phyloP scores from a whole-genome alignment of 2,113 vertebrate species.

The Hyaena hyaena region DNA sequence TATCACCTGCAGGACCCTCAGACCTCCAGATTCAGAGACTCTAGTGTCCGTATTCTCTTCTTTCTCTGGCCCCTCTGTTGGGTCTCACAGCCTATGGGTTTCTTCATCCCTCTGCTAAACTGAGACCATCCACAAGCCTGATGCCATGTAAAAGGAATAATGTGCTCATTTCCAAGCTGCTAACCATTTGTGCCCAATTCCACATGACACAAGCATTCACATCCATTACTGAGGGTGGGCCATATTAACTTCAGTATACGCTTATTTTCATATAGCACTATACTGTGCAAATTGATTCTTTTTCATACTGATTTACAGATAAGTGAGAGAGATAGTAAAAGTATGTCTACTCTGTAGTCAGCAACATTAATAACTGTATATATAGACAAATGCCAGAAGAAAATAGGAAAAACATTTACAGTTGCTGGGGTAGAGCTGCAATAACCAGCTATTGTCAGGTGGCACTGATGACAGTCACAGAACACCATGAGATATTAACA shows the following conservation, averaged over 20 bases:
- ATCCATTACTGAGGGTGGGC: neutral
- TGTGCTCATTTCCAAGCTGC: neutral
- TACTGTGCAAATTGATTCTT: neutral
- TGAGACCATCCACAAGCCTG: neutral
- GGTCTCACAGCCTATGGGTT: neutral
- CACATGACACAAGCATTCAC: neutral
- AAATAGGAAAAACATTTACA: neutral
- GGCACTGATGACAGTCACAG: neutral
- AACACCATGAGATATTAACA: neutral
- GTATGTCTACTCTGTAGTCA: neutral
- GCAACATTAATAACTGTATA: neutral
- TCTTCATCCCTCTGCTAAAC: neutral
- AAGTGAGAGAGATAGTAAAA: neutral
- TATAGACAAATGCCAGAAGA: neutral
- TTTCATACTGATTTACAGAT: neutral
- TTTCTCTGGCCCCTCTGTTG: neutral
- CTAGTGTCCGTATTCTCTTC: neutral
- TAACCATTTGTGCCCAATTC: neutral
- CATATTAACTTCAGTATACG: neutral
- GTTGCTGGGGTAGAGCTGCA: neutral
- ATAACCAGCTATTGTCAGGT: neutral
- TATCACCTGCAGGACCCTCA: neutral
- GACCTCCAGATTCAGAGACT: neutral
- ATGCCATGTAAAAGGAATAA: neutral
- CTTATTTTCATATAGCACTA: neutral